Base-by-base conservation (phyloP, 1,140 invertebrate species). In the Zaprionus lachaisei region DNA sequence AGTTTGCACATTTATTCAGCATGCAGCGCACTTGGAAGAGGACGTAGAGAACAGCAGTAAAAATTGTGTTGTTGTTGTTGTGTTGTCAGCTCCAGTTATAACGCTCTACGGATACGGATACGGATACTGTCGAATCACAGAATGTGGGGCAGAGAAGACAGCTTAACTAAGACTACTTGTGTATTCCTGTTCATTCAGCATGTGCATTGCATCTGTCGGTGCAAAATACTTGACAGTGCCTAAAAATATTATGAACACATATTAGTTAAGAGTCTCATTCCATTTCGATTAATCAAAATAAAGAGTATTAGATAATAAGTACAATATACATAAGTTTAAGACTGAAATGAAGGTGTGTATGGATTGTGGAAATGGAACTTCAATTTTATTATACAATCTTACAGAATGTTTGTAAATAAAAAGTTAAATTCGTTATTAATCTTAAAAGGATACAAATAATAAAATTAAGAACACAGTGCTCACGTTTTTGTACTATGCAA, bases 121-220 rank as follows among this genome's bases (percentile, higher is more conserved):
- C 49, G 63, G 31, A 60, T 44, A 47, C 38, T 26, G 44, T 31
- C 38, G 66, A 74, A 74, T 74, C 72, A 74, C 66, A 70, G 72
- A 60, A 47, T 17, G 37, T 17, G 37, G 57, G 20, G 34, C 28
- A 22, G 17, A 47, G 44, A 26, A 63, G 64, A 49, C 72, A 69
- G 63, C 74, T 83, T 92, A 92, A 81, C 81, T 84, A 84, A 92
- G 79, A 85, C 89, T 89, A 90, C 70, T 86, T 63, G 72, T 64
- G 76, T 92, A 92, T 73, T 92, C 91, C 82, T 89, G 91, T 54
- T 93, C 93, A 81, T 93, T 90, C 66, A 93, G 83, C 94, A 95
- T 94, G 76, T 94, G 92, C 81, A 95, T 94, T 65, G 94, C 94
- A 85, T 95, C 94, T 74, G 93, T 94, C 65, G 94, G 94, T 86